These are phyloP conservation scores for Puntigrus tetrazona DNA, from an alignment of 2,113 vertebrate genomes.

Conservation along the genomic window DNA sequence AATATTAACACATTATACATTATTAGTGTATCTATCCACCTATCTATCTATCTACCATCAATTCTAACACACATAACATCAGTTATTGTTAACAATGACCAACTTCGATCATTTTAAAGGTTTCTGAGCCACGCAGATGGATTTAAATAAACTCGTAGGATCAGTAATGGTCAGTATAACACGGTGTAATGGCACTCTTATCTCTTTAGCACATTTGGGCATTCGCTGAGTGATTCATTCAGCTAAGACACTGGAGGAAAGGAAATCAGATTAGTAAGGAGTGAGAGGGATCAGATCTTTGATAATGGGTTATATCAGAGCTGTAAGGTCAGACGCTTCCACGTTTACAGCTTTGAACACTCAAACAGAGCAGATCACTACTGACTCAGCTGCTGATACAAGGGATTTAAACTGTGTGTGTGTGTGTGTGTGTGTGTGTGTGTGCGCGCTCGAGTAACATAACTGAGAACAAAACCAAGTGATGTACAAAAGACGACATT, in stretches of 20 bases:
- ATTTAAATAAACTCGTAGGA: background rate
- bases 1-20: background rate
- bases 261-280: conserved; percentile 24
- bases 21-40: background rate
- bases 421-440: too few relatives aligned
- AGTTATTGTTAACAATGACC: background rate
- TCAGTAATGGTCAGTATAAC: background rate
- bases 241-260: background rate
- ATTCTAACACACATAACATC: background rate
- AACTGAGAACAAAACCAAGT: conserved; percentile 5
- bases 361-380: conserved; percentile 8
- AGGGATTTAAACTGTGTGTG: background rate
- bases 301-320: background rate
- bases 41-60: background rate
- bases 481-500: conserved; percentile 21
- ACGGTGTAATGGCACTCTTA: conserved; percentile 1
- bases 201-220: conserved; percentile 28
- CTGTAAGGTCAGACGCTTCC: conserved; percentile 11
- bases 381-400: conserved; percentile 51
- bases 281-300: conserved; percentile 3
- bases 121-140: background rate
- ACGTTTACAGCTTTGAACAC: conserved; percentile 20
- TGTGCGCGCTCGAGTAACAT: conserved; percentile 9
- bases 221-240: conserved; percentile 12
- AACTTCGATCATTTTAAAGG: background rate